Percentiles rank a stretch among this genome's conserved stretches.
Evolutionary conservation across 2,888 invertebrate species (phyloP).

Genomic region (Girardia tigrina): DNA sequence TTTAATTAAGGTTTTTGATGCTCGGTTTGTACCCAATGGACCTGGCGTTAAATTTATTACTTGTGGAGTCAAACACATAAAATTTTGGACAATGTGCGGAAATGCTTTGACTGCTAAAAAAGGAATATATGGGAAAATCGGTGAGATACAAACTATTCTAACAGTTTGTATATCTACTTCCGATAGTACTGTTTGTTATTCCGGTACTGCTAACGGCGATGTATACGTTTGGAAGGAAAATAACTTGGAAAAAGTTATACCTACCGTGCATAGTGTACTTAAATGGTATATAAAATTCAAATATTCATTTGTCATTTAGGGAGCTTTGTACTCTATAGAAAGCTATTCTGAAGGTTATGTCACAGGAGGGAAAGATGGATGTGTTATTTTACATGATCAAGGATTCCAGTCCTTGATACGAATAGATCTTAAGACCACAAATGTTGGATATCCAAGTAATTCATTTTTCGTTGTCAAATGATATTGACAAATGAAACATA

Average conservation of each 20-base stretch:
- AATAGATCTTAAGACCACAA: conserved; percentile 43
- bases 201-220: conserved; percentile 51
- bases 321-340: conserved; percentile 44
- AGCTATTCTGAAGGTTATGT: conserved; percentile 45
- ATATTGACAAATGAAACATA: too few species aligned
- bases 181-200: conserved; percentile 43
- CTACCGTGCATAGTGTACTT: conserved; percentile 48
- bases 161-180: conserved; percentile 44
- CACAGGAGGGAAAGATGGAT: conserved; percentile 49
- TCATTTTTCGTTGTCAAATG: too few species aligned
- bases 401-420: conserved; percentile 45
- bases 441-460: conserved; percentile 47
- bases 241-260: conserved; percentile 44
- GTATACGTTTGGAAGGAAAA: conserved; percentile 49
- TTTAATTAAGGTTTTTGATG: conserved; percentile 49
- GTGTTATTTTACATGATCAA: conserved; percentile 45
- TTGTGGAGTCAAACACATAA: conserved; percentile 51
- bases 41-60: conserved; percentile 43
- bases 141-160: conserved; percentile 50
- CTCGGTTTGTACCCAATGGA: conserved; percentile 45
- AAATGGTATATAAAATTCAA: neutral
- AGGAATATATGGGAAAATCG: conserved; percentile 43
- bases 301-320: conserved; percentile 39
- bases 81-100: conserved; percentile 49
- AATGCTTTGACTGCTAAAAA: conserved; percentile 48